Conservation (phyloP, 2,797 vertebrate species). For the Mallotus villosus region DNA sequence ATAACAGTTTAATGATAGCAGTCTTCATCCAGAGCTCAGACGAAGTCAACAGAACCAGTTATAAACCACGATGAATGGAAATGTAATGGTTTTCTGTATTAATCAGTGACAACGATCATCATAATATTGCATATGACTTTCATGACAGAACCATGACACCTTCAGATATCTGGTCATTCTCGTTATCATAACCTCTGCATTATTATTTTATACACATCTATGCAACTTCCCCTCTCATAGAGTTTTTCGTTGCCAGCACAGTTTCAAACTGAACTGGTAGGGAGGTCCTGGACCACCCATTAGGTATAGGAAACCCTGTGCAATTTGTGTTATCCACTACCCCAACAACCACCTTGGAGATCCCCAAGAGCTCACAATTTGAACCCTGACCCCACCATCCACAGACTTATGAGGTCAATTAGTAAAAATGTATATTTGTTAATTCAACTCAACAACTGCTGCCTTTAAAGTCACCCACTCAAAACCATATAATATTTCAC, state of each 20-base stretch:
- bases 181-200: conserved; percentile 16
- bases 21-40: conserved; percentile 31
- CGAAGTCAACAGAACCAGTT: conserved; percentile 34
- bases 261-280: too few species aligned
- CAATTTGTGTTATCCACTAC: not conserved
- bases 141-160: conserved; percentile 15
- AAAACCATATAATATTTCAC: conserved; percentile 40
- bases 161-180: conserved; percentile 48
- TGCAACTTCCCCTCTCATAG: not conserved
- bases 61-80: conserved; percentile 17
- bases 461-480: not conserved
- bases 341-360: too few species aligned
- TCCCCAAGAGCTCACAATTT: not conserved
- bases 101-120: conserved; percentile 29
- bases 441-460: not conserved
- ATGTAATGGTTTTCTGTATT: conserved; percentile 23
- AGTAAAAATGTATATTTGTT: not conserved
- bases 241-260: conserved; percentile 38
- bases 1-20: not conserved
- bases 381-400: not conserved
- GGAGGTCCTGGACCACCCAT: not conserved
- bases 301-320: not conserved
- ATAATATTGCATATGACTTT: conserved; percentile 51
- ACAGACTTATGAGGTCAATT: not conserved
- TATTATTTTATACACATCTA: conserved; percentile 42